phyloP scores from a whole-genome alignment of 2,888 invertebrate genomes.

The Marronus borbonicus region DNA sequence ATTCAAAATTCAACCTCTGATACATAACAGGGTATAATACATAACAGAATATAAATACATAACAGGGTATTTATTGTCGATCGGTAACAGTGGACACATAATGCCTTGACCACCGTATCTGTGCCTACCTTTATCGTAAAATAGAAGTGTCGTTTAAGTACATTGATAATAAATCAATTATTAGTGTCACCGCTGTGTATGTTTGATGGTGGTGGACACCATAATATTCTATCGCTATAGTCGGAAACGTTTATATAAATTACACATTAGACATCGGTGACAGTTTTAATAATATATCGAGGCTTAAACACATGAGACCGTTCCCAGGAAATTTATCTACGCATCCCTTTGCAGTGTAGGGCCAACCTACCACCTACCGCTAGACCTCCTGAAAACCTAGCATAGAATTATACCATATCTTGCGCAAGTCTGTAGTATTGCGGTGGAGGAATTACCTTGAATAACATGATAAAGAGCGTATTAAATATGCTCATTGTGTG shows the following conservation, averaged over 20 bases:
- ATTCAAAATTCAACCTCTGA: constrained; percentile 8
- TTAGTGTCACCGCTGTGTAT: background rate
- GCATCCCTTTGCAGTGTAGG: background rate
- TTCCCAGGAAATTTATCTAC: constrained; percentile 35
- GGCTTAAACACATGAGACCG: constrained; percentile 34
- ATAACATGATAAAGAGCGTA: constrained; percentile 38
- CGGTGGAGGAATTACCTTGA: constrained; percentile 20
- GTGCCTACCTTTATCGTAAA: background rate
- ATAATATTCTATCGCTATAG: constrained; percentile 22
- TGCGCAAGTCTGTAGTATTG: background rate
- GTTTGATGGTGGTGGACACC: background rate
- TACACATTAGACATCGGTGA: constrained; percentile 40
- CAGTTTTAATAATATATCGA: constrained; percentile 45
- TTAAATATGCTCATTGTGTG: constrained; percentile 39
- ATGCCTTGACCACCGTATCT: background rate
- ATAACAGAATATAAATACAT: too few species aligned
- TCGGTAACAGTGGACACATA: background rate
- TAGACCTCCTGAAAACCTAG: constrained; percentile 3
- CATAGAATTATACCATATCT: background rate
- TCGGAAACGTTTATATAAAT: constrained; percentile 35
- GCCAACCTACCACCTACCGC: background rate
- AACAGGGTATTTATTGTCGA: background rate
- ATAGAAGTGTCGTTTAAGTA: background rate
- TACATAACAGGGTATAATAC: too few species aligned
- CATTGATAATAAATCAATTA: constrained; percentile 27